phyloP scores from a whole-genome alignment of 2,797 vertebrate genomes.

The Rhincodon typus region DNA sequence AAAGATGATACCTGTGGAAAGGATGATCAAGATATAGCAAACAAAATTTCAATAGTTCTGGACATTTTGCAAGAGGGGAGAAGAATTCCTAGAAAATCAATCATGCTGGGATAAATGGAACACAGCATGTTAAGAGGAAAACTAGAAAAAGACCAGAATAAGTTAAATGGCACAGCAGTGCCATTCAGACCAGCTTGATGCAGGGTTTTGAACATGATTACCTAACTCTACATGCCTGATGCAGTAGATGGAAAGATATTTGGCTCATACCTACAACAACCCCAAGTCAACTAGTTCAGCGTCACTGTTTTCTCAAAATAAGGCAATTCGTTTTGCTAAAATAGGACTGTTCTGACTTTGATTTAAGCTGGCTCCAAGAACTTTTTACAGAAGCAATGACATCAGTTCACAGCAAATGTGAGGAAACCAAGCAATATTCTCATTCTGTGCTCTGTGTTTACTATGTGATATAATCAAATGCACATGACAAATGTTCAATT shows the following conservation, averaged over 20 bases:
- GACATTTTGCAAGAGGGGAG: not conserved
- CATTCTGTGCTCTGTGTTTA: no score
- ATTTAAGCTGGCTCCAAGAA: not conserved
- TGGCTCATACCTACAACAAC: not conserved
- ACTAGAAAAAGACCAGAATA: not conserved
- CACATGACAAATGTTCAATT: no score
- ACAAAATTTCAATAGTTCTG: not conserved
- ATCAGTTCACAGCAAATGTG: no score
- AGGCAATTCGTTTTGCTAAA: not conserved
- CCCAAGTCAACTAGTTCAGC: not conserved
- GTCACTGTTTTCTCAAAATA: not conserved
- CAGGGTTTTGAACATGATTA: not conserved
- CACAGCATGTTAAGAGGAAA: not conserved
- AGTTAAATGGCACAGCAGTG: not conserved
- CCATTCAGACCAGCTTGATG: not conserved
- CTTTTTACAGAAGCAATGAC: no score
- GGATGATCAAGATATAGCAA: not conserved
- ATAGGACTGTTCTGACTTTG: no score
- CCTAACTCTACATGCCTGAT: not conserved
- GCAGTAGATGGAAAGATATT: not conserved
- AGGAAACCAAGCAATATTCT: no score
- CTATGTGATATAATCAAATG: no score
- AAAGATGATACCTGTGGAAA: not conserved
- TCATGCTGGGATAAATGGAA: not conserved
- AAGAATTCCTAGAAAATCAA: not conserved